These are phyloP conservation scores for Hylaeus volcanicus DNA, from an alignment of 1,140 invertebrate genomes.

Conservation along the genomic window DNA sequence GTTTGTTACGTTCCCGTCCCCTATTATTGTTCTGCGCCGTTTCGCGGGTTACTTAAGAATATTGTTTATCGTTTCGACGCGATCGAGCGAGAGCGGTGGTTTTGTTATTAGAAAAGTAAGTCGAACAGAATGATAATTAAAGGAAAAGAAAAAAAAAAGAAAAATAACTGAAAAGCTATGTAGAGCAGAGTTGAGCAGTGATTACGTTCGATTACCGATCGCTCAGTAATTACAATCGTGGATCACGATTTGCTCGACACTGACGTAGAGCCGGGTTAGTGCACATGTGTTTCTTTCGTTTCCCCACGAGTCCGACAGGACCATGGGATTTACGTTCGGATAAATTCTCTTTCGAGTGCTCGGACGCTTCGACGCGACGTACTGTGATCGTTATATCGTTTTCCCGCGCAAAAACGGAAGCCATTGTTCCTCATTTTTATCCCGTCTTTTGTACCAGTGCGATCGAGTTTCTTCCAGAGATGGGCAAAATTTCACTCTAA, in stretches of 20 bases:
- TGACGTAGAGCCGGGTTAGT: constrained; percentile 40
- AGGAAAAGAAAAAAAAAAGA: neutral
- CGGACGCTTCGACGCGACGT: constrained; percentile 30
- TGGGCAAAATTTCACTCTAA: too few species aligned
- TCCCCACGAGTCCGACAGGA: neutral
- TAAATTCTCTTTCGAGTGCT: constrained; percentile 8
- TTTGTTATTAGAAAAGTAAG: constrained; percentile 14
- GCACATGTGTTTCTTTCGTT: constrained; percentile 24
- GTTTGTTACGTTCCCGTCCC: constrained; percentile 18
- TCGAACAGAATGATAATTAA: neutral
- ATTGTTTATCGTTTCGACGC: constrained; percentile 26
- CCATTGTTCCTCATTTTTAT: constrained; percentile 15
- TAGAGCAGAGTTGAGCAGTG: too few species aligned
- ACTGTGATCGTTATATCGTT: constrained; percentile 46
- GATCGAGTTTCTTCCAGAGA: neutral
- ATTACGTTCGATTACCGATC: too few species aligned
- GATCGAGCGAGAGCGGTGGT: constrained; percentile 20
- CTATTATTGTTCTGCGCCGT: constrained; percentile 24
- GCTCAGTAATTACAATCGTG: too few species aligned
- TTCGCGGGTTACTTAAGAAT: constrained; percentile 32
- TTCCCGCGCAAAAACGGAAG: constrained; percentile 1
- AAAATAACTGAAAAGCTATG: neutral
- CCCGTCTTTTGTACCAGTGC: neutral
- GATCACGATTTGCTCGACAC: too few species aligned
- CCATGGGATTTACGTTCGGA: neutral